A percentile compares a stretch with the other conserved stretches of the same genome.
Evolutionary conservation across 1,140 invertebrate genomes (phyloP).

Genomic region (Bicyclus anynana): DNA sequence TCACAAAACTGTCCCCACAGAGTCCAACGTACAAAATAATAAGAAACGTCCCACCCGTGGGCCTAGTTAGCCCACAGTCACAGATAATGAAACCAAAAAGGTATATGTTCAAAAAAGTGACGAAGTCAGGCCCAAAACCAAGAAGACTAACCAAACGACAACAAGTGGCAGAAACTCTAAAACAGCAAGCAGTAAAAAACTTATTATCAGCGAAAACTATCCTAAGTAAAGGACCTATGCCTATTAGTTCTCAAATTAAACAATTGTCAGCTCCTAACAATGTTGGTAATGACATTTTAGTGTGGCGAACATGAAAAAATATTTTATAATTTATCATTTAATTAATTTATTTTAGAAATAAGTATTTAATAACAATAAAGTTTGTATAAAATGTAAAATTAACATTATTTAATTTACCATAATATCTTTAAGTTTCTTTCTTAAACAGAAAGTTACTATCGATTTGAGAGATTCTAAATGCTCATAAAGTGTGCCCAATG

Average conservation of each 20-base stretch:
- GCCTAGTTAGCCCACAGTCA: conserved; percentile 4
- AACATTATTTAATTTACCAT: neutral
- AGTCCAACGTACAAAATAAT: conserved; percentile 14
- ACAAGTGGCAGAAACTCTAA: conserved; percentile 32
- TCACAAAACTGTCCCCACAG: conserved; percentile 12
- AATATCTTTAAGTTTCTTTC: too few relatives aligned
- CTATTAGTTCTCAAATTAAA: conserved; percentile 8
- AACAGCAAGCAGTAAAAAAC: conserved; percentile 33
- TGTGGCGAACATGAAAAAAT: neutral
- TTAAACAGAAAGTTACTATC: too few relatives aligned
- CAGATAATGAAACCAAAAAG: conserved; percentile 17
- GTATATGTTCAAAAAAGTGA: neutral
- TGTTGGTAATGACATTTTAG: conserved; percentile 7
- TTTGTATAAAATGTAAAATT: neutral
- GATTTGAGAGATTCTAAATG: too few relatives aligned
- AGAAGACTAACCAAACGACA: conserved; percentile 14
- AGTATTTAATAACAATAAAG: conserved; percentile 4
- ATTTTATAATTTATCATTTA: neutral
- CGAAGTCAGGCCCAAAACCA: neutral
- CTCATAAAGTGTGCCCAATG: too few relatives aligned
- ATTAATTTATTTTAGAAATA: conserved; percentile 12
- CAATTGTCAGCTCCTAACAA: conserved; percentile 15
- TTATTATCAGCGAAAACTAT: conserved; percentile 25
- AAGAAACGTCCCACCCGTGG: neutral
- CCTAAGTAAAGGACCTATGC: conserved; percentile 17